phyloP scores from a whole-genome alignment of 2,113 vertebrate species.

The Fulica atra region DNA sequence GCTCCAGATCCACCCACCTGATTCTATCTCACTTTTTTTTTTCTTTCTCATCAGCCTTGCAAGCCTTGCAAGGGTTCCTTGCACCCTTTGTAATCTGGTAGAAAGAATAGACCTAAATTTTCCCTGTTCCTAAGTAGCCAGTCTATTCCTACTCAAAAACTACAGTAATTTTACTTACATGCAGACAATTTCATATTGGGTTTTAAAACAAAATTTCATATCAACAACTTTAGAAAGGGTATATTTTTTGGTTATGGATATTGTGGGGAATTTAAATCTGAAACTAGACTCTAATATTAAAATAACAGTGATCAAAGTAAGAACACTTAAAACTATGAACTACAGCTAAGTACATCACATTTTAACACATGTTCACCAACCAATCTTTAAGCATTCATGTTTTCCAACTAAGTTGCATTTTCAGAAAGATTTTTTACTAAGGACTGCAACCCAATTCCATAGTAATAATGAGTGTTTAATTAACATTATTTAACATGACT shows the following conservation, averaged over 20 bases:
- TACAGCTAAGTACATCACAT: neutral
- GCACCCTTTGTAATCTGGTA: neutral
- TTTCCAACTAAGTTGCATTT: neutral
- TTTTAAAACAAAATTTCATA: neutral
- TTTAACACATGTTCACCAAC: accelerated
- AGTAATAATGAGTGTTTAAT: neutral
- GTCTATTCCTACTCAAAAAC: neutral
- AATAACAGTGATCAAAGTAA: neutral
- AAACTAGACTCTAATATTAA: neutral
- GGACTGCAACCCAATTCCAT: neutral
- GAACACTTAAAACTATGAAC: neutral
- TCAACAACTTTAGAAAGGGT: neutral
- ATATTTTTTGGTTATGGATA: neutral
- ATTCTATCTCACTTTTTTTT: neutral
- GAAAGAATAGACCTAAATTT: neutral
- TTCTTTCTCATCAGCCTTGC: neutral
- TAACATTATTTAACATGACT: neutral
- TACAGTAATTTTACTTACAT: neutral
- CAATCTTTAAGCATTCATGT: neutral
- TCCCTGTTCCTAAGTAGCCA: neutral
- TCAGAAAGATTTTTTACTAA: neutral
- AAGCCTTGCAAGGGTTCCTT: neutral
- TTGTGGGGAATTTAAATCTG: neutral
- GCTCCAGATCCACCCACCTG: accelerated
- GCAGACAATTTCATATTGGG: neutral